These are phyloP conservation scores for Myotis planiceps DNA, from an alignment of 2,797 vertebrate genomes.

Conservation along the genomic window DNA sequence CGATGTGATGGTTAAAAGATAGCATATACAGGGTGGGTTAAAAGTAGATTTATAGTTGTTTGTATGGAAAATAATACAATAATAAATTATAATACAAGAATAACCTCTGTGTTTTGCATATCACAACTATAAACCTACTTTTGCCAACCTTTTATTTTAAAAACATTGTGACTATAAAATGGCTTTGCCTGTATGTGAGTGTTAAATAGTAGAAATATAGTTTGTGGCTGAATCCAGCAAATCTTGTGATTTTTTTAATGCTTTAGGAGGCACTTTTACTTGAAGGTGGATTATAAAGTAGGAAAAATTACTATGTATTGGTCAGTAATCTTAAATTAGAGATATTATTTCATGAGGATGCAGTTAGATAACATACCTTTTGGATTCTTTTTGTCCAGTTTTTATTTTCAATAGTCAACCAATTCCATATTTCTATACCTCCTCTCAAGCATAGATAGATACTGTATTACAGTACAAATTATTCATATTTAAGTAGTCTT, in stretches of 20 bases:
- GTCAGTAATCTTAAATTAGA: constrained; percentile 58
- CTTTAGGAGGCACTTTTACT: constrained; percentile 29
- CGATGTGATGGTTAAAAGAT: constrained; percentile 37
- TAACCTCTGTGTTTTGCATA: background rate
- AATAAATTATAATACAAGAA: background rate
- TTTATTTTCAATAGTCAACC: constrained; percentile 22
- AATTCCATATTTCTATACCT: background rate
- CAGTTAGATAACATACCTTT: constrained; percentile 28
- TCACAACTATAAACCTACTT: background rate
- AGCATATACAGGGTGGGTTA: background rate
- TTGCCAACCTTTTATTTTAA: constrained; percentile 11
- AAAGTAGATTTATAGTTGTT: background rate
- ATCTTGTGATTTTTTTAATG: constrained; percentile 38
- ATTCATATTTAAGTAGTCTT: constrained; percentile 37
- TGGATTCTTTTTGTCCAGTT: constrained; percentile 20
- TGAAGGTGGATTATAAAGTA: constrained; percentile 35
- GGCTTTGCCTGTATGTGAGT: constrained; percentile 34
- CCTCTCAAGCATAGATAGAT: background rate
- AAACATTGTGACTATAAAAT: constrained; percentile 49
- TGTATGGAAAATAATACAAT: background rate
- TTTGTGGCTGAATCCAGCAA: constrained; percentile 34
- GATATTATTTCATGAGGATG: constrained; percentile 26
- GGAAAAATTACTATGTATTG: constrained; percentile 8
- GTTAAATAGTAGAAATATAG: constrained; percentile 46
- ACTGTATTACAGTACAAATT: constrained; percentile 45